Percentiles rank a stretch among this genome's conserved stretches.
These are phyloP conservation scores for Canis aureus DNA, from an alignment of 2,113 vertebrate genomes.

Conservation along the genomic window DNA sequence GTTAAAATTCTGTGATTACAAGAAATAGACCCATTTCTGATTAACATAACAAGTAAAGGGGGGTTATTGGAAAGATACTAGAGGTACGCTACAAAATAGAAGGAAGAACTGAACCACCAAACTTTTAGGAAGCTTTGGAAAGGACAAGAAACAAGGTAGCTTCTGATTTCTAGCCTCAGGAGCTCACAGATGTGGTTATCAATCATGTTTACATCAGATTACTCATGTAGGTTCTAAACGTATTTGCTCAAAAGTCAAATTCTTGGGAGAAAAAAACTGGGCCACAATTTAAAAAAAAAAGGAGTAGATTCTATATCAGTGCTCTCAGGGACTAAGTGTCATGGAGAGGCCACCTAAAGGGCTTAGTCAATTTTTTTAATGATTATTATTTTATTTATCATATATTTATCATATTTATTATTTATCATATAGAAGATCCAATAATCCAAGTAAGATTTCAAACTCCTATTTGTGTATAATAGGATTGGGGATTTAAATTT, in stretches of 20 bases:
- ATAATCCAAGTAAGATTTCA: constrained; percentile 16
- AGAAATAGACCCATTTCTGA: background rate
- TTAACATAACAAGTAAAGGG: background rate
- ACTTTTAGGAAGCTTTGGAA: background rate
- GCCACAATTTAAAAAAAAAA: background rate
- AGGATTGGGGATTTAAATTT: background rate
- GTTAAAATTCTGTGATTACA: background rate
- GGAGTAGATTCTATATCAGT: background rate
- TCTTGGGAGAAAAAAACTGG: background rate
- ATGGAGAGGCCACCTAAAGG: background rate
- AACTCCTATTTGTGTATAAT: background rate
- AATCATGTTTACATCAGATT: background rate
- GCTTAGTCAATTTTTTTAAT: background rate
- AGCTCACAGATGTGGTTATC: background rate
- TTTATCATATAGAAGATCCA: background rate
- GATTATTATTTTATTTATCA: constrained; percentile 23
- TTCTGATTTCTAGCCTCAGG: background rate
- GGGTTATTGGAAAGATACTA: background rate
- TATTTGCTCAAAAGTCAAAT: background rate
- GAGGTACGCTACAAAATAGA: background rate
- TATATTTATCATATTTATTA: too few relatives aligned
- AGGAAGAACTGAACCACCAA: background rate
- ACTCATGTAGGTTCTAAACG: background rate
- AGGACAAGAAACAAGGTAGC: background rate
- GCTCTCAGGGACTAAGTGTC: background rate